A percentile compares a stretch with the other conserved stretches of the same genome.
These are phyloP conservation scores for Bradysia coprophila DNA, from an alignment of 1,140 invertebrate genomes.

Conservation along the genomic window DNA sequence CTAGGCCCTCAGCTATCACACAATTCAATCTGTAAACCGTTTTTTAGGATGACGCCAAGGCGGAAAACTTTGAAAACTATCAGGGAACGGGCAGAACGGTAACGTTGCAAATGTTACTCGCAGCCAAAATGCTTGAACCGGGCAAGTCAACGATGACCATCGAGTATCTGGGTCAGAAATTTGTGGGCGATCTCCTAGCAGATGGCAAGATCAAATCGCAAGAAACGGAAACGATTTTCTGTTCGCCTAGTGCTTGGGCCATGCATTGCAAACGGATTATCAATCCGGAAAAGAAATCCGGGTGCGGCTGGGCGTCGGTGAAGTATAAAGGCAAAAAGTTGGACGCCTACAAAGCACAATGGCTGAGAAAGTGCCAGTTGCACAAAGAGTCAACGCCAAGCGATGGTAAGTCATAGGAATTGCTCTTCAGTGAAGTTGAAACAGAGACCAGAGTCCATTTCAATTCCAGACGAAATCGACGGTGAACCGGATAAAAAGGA, in stretches of 20 bases:
- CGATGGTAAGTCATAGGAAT: conserved; percentile 12
- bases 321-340: conserved; percentile 71
- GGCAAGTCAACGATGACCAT: conserved; percentile 67
- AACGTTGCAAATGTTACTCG: conserved; percentile 65
- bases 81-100: conserved; percentile 38
- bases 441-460: neutral
- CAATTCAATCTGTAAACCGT: too few relatives aligned
- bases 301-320: conserved; percentile 76
- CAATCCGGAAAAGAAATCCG: conserved; percentile 79
- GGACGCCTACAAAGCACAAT: conserved; percentile 70
- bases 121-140: conserved; percentile 61
- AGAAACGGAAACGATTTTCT: conserved; percentile 71
- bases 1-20: too few relatives aligned
- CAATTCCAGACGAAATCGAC: conserved; percentile 9
- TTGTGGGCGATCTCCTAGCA: conserved; percentile 65
- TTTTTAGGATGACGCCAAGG: too few relatives aligned
- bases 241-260: conserved; percentile 82
- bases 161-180: conserved; percentile 79
- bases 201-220: conserved; percentile 79
- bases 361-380: conserved; percentile 46
- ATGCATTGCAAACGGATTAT: conserved; percentile 80
- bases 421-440: neutral
- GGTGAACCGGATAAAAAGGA: conserved; percentile 34
- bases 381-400: conserved; percentile 29
- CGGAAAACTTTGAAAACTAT: neutral